Percentiles rank a stretch among this genome's conserved stretches.
phyloP scores from a whole-genome alignment of 2,797 vertebrate species.

The Sebastes jordani region DNA sequence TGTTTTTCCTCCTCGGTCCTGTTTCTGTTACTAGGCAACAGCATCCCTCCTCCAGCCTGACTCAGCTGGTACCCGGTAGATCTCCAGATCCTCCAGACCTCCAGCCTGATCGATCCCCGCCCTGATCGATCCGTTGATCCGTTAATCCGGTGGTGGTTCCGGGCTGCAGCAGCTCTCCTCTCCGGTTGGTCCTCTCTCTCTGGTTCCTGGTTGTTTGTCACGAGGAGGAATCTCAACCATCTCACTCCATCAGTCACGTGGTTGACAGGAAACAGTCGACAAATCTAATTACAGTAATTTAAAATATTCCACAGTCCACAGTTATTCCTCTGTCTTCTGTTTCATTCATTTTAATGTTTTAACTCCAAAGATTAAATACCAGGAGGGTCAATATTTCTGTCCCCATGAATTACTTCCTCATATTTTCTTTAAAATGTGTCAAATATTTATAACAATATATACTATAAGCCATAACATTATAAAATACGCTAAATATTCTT shows the following conservation, averaged over 20 bases:
- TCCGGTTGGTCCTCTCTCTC: too few relatives aligned
- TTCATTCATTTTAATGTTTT: background rate
- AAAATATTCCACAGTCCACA: background rate
- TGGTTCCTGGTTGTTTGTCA: slow-evolving; percentile 8
- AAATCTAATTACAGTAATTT: background rate
- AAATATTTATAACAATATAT: too few relatives aligned
- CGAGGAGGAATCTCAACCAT: slow-evolving; percentile 1
- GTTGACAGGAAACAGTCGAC: background rate
- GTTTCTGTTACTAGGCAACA: slow-evolving; percentile 65
- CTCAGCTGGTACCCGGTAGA: background rate
- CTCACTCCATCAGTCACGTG: slow-evolving; percentile 33
- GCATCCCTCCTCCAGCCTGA: slow-evolving; percentile 37
- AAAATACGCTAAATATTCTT: too few relatives aligned
- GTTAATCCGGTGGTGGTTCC: background rate
- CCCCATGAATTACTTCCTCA: too few relatives aligned
- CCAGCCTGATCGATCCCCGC: background rate
- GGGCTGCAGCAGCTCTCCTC: too few relatives aligned
- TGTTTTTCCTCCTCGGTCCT: slow-evolving; percentile 32
- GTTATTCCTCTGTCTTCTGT: too few relatives aligned
- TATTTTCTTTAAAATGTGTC: too few relatives aligned
- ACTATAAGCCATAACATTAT: too few relatives aligned
- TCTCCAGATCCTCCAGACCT: background rate
- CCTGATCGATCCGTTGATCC: background rate
- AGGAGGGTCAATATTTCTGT: too few relatives aligned
- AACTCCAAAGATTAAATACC: background rate